Evolutionary conservation across 2,113 vertebrate genomes (phyloP).

Genomic region (Leucopternis melanops): DNA sequence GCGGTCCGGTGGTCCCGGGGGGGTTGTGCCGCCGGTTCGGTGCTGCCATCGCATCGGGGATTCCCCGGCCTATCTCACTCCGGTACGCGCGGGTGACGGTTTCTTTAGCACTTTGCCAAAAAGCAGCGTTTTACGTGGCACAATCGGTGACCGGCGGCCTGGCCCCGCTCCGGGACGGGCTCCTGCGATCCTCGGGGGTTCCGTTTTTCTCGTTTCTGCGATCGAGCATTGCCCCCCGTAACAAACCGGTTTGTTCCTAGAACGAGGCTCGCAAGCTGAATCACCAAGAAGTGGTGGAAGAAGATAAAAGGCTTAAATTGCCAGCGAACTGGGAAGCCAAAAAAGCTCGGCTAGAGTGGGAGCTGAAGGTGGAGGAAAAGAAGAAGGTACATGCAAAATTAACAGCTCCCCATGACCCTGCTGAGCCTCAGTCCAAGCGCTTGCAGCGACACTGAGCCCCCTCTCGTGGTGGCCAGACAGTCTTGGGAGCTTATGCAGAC

Average conservation of each 20-base stretch:
- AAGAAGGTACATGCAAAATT: slow-evolving; percentile 74
- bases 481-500: rapidly evolving
- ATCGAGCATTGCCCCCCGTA: rapidly evolving
- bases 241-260: slow-evolving; percentile 42
- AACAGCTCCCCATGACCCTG: rapidly evolving
- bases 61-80: rapidly evolving
- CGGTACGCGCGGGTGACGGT: rapidly evolving
- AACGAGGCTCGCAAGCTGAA: slow-evolving; percentile 94
- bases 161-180: rapidly evolving
- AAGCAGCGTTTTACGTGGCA: rapidly evolving
- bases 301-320: slow-evolving; percentile 89
- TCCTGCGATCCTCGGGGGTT: rapidly evolving
- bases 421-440: rapidly evolving
- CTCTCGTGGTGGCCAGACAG: rapidly evolving
- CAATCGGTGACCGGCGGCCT: rapidly evolving
- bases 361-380: slow-evolving; percentile 83
- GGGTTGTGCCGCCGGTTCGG: background rate
- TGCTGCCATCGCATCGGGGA: background rate
- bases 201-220: rapidly evolving
- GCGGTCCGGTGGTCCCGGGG: too few species aligned
- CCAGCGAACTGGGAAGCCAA: slow-evolving; percentile 95
- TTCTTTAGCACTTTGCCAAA: too few species aligned
- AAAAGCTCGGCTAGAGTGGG: slow-evolving; percentile 91
- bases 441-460: rapidly evolving
- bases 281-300: slow-evolving; percentile 91